Evolutionary conservation across 1,140 invertebrate genomes (phyloP).

Genomic region (Rhagoletis pomonella): DNA sequence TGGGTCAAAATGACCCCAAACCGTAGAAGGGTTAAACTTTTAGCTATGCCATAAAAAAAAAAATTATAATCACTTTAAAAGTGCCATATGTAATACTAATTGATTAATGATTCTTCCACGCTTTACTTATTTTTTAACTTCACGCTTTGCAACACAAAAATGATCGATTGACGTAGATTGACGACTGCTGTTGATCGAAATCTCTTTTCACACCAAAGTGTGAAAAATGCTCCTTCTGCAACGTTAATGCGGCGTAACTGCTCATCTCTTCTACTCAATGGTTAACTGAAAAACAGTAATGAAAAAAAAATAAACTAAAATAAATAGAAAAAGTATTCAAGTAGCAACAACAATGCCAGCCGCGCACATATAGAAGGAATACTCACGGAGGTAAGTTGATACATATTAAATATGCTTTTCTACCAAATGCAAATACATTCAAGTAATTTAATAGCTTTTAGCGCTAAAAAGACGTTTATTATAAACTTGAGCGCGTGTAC

Average conservation of each 20-base stretch:
- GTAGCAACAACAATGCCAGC: background rate
- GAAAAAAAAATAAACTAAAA: background rate
- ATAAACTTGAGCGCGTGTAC: constrained; percentile 22
- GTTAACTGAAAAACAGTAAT: background rate
- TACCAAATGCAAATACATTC: constrained; percentile 27
- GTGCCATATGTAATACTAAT: background rate
- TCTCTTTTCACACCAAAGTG: constrained; percentile 41
- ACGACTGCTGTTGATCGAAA: background rate
- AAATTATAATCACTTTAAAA: no score
- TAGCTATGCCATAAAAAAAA: no score
- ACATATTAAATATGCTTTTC: background rate
- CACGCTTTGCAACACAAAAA: background rate
- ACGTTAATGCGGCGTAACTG: background rate
- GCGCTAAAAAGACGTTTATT: constrained; percentile 1
- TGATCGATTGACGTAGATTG: background rate
- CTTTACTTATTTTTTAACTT: constrained; percentile 2
- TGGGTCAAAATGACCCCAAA: no score
- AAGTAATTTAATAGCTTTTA: constrained; percentile 48
- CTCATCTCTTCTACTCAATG: background rate
- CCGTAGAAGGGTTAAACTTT: no score
- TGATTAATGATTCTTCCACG: background rate
- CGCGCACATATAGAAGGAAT: background rate
- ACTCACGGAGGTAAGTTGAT: background rate
- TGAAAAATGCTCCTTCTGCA: background rate
- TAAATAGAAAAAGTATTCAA: background rate